phyloP scores from a whole-genome alignment of 2,113 vertebrate species.

The Pomatostomus ruficeps region DNA sequence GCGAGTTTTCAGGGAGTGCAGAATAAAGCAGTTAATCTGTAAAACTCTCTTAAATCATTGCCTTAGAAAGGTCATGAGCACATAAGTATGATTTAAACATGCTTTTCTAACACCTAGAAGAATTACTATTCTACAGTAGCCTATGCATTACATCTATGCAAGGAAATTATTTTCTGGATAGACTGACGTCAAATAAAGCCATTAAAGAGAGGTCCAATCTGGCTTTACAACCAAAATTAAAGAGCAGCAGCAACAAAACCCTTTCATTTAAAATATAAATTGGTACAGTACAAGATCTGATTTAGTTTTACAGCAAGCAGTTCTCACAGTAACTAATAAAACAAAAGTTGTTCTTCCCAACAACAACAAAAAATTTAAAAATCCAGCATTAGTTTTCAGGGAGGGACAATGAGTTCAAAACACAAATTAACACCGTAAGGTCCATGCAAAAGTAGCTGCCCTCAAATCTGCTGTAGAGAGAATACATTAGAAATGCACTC shows the following conservation, averaged over 20 bases:
- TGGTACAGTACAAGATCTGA: not conserved
- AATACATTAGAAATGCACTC: slow-evolving; percentile 10
- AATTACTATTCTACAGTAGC: not conserved
- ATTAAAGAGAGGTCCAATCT: not conserved
- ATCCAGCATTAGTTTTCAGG: not conserved
- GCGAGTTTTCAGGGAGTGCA: not conserved
- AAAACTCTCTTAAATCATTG: slow-evolving; percentile 43
- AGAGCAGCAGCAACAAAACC: not conserved
- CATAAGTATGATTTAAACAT: slow-evolving; percentile 57
- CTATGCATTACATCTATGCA: not conserved
- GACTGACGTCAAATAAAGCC: not conserved
- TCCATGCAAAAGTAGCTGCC: not conserved
- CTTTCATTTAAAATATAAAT: not conserved
- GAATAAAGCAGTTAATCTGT: slow-evolving; percentile 38
- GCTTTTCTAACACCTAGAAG: slow-evolving; percentile 17
- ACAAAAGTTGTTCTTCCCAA: not conserved
- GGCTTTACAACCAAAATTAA: not conserved
- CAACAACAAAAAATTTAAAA: not conserved
- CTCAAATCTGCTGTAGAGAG: not conserved
- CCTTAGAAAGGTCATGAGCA: slow-evolving; percentile 44
- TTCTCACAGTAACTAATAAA: not conserved
- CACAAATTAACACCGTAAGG: not conserved
- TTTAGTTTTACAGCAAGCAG: not conserved
- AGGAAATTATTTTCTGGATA: slow-evolving; percentile 5
- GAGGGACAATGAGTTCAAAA: not conserved